Evolutionary conservation across 1,140 invertebrate genomes (phyloP).

Genomic region (Panagrolaimus sp.): DNA sequence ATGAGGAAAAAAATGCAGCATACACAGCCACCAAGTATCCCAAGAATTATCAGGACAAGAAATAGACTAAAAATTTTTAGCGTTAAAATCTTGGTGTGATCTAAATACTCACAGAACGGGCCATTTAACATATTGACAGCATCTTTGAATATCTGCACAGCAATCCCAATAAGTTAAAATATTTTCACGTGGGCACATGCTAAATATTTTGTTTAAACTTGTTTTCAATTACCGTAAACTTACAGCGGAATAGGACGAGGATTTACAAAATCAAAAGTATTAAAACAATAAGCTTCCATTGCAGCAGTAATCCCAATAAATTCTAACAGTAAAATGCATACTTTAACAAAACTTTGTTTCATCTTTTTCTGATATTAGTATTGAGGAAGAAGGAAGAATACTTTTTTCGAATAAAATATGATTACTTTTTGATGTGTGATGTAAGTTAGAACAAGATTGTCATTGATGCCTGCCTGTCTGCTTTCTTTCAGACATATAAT

Average conservation of each 20-base stretch:
- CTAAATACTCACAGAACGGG: slow-evolving; percentile 33
- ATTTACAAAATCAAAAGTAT: slow-evolving; percentile 9
- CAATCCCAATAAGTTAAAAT: slow-evolving; percentile 40
- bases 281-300: slow-evolving; percentile 10
- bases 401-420: neutral
- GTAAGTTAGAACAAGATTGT: slow-evolving; percentile 3
- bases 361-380: neutral
- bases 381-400: neutral
- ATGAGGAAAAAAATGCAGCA: slow-evolving; percentile 38
- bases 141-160: slow-evolving; percentile 27
- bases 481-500: no score
- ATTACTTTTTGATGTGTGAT: neutral
- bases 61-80: slow-evolving; percentile 24
- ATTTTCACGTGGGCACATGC: slow-evolving; percentile 32
- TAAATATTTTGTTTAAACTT: neutral
- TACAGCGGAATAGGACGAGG: slow-evolving; percentile 3
- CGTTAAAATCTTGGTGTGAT: neutral
- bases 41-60: slow-evolving; percentile 30
- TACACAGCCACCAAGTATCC: slow-evolving; percentile 26
- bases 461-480: no score
- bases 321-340: neutral
- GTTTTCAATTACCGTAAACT: neutral
- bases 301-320: neutral
- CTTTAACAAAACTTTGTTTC: neutral
- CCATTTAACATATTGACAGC: slow-evolving; percentile 39